These are phyloP conservation scores for Xanthia icteritia DNA, from an alignment of 2,888 invertebrate species.

Conservation along the genomic window DNA sequence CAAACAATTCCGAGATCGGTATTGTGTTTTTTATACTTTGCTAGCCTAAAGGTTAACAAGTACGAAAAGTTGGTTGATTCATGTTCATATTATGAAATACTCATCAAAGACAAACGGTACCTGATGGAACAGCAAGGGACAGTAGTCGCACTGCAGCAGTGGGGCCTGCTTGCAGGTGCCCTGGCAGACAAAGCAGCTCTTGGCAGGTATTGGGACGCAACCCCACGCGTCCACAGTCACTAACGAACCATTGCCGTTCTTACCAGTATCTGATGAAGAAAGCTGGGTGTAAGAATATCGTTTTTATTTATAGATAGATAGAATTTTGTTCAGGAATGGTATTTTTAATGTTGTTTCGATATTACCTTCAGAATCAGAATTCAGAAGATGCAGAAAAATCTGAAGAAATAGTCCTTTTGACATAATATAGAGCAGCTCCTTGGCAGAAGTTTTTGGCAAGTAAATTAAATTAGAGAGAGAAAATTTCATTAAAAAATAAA, in stretches of 20 bases:
- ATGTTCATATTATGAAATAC: not conserved
- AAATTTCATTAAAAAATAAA: not conserved
- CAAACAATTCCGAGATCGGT: not conserved
- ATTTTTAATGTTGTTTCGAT: not conserved
- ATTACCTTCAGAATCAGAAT: not conserved
- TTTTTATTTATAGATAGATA: not conserved
- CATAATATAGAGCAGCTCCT: not conserved
- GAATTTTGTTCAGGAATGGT: not conserved
- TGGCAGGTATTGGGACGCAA: slow-evolving; percentile 95
- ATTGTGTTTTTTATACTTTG: not conserved
- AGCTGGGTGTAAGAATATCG: not conserved
- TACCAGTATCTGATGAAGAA: slow-evolving; percentile 73
- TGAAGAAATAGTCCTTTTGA: not conserved
- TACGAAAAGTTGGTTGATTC: not conserved
- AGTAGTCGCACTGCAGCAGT: slow-evolving; percentile 98
- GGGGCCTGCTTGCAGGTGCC: slow-evolving; percentile 96
- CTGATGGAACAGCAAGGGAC: slow-evolving; percentile 96
- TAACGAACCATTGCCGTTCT: slow-evolving; percentile 77
- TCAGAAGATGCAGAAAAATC: not conserved
- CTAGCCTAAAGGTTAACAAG: not conserved
- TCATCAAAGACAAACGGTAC: slow-evolving; percentile 45
- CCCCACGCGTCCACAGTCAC: slow-evolving; percentile 87
- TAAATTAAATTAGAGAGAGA: not conserved
- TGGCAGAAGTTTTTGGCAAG: not conserved
- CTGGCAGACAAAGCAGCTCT: slow-evolving; percentile 95